Conservation (phyloP, 2,888 invertebrate genomes). For the Petrolisthes cinctipes region DNA sequence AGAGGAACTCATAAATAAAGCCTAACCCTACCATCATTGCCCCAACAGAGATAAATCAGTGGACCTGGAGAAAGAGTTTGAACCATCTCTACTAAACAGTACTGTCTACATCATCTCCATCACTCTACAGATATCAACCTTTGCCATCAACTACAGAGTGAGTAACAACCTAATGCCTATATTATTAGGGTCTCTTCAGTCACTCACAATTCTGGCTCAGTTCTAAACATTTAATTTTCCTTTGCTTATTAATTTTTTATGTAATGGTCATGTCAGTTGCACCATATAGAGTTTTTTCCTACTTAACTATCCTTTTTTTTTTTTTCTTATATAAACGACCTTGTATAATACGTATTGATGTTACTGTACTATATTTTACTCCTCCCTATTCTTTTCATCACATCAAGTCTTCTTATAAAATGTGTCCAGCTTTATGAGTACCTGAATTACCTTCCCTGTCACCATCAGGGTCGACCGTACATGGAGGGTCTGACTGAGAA, state of each 20-base stretch:
- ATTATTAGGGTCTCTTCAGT: too few species aligned
- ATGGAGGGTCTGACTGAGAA: slow-evolving; percentile 97
- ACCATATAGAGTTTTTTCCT: too few species aligned
- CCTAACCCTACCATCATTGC: neutral
- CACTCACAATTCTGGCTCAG: too few species aligned
- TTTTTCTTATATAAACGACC: too few species aligned
- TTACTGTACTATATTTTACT: neutral
- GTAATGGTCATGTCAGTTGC: too few species aligned
- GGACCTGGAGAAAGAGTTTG: slow-evolving; percentile 86
- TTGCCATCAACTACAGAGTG: slow-evolving; percentile 98
- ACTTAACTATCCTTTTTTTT: too few species aligned
- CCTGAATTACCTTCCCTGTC: slow-evolving; percentile 67
- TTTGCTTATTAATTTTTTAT: too few species aligned
- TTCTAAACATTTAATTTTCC: too few species aligned
- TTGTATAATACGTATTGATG: too few species aligned
- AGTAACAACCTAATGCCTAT: slow-evolving; percentile 65
- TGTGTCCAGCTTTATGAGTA: neutral
- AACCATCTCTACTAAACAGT: slow-evolving; percentile 94
- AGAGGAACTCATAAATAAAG: neutral
- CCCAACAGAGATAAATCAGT: slow-evolving; percentile 51
- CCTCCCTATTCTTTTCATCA: neutral
- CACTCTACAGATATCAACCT: slow-evolving; percentile 96
- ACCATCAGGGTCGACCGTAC: slow-evolving; percentile 90
- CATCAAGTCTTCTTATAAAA: neutral
- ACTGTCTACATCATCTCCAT: slow-evolving; percentile 98